These are phyloP conservation scores for Porites rus DNA, from an alignment of 92 coral and sea anemone species.

Conservation along the genomic window DNA sequence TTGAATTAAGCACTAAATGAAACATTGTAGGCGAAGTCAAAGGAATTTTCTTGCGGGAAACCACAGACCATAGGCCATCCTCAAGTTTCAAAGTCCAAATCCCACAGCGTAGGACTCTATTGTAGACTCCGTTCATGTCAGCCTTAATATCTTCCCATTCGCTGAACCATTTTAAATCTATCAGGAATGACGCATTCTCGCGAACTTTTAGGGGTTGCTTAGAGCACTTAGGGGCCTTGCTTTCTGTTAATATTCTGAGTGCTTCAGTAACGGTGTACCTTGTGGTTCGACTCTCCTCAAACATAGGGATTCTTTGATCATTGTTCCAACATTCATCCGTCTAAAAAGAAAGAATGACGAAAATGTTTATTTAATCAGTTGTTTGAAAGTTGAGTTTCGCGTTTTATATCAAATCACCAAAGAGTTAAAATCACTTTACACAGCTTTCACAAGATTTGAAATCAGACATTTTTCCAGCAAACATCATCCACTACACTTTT, in stretches of 20 bases:
- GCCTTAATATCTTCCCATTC: conserved; percentile 62
- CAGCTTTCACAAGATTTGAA: too few species aligned
- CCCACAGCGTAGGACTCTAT: conserved; percentile 47
- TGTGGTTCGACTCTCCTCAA: background rate
- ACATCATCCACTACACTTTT: too few species aligned
- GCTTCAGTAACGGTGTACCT: conserved; percentile 43
- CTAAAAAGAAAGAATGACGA: background rate
- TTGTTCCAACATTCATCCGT: conserved; percentile 44
- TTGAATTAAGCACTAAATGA: conserved; percentile 42
- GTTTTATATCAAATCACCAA: too few species aligned
- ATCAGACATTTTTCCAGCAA: too few species aligned
- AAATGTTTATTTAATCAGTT: background rate
- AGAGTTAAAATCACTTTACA: too few species aligned
- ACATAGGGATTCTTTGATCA: conserved; percentile 24
- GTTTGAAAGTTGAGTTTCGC: too few species aligned
- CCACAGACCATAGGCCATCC: background rate
- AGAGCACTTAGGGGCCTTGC: conserved; percentile 24
- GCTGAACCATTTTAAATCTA: conserved; percentile 16
- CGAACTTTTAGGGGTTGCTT: conserved; percentile 50
- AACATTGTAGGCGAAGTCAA: conserved; percentile 27
- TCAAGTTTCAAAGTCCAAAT: conserved; percentile 52
- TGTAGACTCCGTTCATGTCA: conserved; percentile 63
- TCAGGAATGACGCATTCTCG: conserved; percentile 50
- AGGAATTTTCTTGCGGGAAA: conserved; percentile 34
- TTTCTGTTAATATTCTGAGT: background rate